Evolutionary conservation across 2,113 vertebrate genomes (phyloP), one percentile per base, ranked within the genome.

Genomic region (Euleptes europaea): DNA sequence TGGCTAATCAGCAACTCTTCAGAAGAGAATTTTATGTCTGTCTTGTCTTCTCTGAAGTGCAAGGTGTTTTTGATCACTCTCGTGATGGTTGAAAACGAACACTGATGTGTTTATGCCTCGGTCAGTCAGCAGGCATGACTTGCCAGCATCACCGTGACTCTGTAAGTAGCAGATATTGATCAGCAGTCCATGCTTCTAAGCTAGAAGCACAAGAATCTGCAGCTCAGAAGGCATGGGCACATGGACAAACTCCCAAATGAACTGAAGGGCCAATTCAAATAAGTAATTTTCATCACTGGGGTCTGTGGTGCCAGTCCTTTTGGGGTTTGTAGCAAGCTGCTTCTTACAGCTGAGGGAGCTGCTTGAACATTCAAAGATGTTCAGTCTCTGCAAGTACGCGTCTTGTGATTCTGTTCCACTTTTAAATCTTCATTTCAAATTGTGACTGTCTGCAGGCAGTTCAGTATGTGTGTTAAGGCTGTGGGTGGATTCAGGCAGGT

Each of bases 111-210:
- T 84, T 78, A 78, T 71, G 47, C 66, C 81, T 83, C 13, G 5
- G 0, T 74, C 65, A 71, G 57, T 40, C 82, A 89, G 82, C 87
- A 74, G 1, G 31, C 76, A 74, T 0, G 44, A 80, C 38, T 87
- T 49, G n/a, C 80, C 76, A 88, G 33, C 71, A 73, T 89, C 85
- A 89, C 60, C 42, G 21, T 51, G 57, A 44, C 12, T 42, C 35
- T 15, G 78, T 0, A 78, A 51, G 73, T 1, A 71, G 84, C 84
- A 75, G 1, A 2, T 21, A 66, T 75, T 26, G 83, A 86, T 57
- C 86, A 88, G 0, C 82, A 86, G 84, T 88, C n/a, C 72, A 69
- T 49, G 44, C 35, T 9, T 69, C 42, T 78, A 80, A 63, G 35
- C 73, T 78, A 84, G 54, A 72, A 66, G 10, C 21, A 8, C 60